Base-by-base conservation (phyloP, 2,888 invertebrate genomes). In the Cerastis leucographa region DNA sequence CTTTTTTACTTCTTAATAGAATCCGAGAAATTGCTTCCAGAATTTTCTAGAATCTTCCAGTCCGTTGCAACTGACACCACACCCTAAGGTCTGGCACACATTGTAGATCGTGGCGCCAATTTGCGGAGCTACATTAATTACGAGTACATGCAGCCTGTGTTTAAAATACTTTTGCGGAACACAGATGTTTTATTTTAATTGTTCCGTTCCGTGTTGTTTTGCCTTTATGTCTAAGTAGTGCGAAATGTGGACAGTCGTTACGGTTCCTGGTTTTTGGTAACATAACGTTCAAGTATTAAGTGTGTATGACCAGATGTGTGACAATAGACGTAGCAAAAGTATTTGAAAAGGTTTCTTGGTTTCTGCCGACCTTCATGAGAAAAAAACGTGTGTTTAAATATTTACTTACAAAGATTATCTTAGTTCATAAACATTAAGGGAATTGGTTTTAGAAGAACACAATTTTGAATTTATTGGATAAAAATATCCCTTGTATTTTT, bases 101-200 rank as follows among this genome's bases (percentile, higher is more conserved):
- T 83, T 79, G 83, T 76, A 78, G 87, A 88, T 85, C 80, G 74
- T 85, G 89, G 88, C 85, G 86, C 90, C 90, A 90, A 90, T 90
- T 91, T 87, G 86, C 78, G 83, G 84, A 85, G 83, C 80, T 74
- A 86, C 89, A 89, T 91, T 90, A 90, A 90, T 91, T 89, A 90
- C n/a, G n/a, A n/a, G n/a, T n/a, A n/a, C 77, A 80, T 74, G 80
- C 81, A 77, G 85, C 75, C 86, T 87, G 84, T 86, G 83, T 85
- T 87, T 86, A 87, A 88, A 89, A 89, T 85, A 85, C 84, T 81
- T 59, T 59, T 81, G 76, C 71, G 78, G 73, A 79, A 83, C 85
- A 76, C 78, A 84, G 68, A 83, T 83, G 81, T 87, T 88, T 90
- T 85, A 86, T 89, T 85, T 81, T 80, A 86, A 88, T 79, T 79